phyloP scores from a whole-genome alignment of 1,140 invertebrate species.

The Pantala flavescens region DNA sequence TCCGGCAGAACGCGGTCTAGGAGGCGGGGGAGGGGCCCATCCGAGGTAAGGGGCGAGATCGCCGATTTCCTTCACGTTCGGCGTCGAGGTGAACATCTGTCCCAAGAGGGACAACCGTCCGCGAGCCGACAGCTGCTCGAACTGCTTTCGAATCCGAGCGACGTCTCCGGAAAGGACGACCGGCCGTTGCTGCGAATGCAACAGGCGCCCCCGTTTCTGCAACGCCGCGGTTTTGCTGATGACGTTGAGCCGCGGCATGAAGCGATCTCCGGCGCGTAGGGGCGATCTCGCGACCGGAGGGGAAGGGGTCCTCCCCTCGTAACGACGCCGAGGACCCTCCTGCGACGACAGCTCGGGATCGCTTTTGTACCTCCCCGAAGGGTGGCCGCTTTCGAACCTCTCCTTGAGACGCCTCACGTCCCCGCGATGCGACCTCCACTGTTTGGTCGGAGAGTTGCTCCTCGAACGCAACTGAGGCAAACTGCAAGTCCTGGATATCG shows the following conservation, averaged over 20 bases:
- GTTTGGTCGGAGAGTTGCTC: constrained; percentile 54
- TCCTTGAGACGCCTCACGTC: constrained; percentile 60
- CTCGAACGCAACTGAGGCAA: constrained; percentile 44
- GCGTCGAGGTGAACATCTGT: constrained; percentile 69
- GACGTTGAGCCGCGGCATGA: constrained; percentile 78
- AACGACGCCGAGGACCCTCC: constrained; percentile 43
- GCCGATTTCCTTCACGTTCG: constrained; percentile 61
- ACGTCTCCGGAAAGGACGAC: constrained; percentile 41
- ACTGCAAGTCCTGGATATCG: constrained; percentile 45
- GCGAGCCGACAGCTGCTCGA: constrained; percentile 43
- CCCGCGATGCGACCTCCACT: constrained; percentile 57
- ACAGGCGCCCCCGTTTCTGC: constrained; percentile 34
- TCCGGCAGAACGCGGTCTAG: constrained; percentile 14
- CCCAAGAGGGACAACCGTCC: constrained; percentile 53
- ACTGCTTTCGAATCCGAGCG: constrained; percentile 54
- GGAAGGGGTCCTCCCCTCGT: constrained; percentile 46
- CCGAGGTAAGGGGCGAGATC: constrained; percentile 66
- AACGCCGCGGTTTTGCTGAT: constrained; percentile 71
- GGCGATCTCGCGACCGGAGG: constrained; percentile 48
- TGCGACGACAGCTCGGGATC: constrained; percentile 55
- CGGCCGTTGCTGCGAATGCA: not conserved
- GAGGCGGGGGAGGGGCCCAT: constrained; percentile 33
- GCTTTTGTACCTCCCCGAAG: constrained; percentile 53
- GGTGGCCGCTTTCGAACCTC: constrained; percentile 57
- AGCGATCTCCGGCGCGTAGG: constrained; percentile 53